Percentiles rank a stretch among this genome's conserved stretches.
phyloP scores from a whole-genome alignment of 2,888 invertebrate species.

The Argyresthia albistria region DNA sequence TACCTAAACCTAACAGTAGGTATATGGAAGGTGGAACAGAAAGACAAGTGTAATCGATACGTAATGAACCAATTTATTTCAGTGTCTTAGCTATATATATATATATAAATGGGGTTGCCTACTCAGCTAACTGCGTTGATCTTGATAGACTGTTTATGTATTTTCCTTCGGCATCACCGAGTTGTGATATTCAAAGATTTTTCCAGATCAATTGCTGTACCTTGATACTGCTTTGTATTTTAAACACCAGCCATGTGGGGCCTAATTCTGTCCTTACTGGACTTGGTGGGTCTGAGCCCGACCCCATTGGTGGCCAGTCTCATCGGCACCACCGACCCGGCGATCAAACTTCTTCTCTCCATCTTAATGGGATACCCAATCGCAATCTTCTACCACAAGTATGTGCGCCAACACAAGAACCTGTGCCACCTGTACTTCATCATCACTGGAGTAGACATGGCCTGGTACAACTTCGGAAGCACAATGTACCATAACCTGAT shows the following conservation, averaged over 20 bases:
- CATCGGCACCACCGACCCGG: constrained; percentile 76
- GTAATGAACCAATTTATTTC: no score
- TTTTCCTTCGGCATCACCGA: no score
- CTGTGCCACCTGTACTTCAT: constrained; percentile 84
- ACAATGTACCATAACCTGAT: constrained; percentile 83
- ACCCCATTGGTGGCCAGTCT: constrained; percentile 46
- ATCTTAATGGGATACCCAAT: constrained; percentile 73
- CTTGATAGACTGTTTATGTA: no score
- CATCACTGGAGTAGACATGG: constrained; percentile 79
- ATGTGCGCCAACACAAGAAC: constrained; percentile 24
- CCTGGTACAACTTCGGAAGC: constrained; percentile 88
- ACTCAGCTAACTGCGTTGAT: no score
- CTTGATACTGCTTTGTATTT: no score
- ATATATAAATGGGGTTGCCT: no score
- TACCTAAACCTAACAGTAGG: no score
- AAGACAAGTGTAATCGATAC: no score
- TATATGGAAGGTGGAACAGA: no score
- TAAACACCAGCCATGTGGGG: constrained; percentile 38
- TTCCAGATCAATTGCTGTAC: no score
- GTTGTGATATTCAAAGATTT: no score
- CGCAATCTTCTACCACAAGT: constrained; percentile 40
- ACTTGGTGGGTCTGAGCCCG: constrained; percentile 37
- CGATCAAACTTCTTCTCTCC: constrained; percentile 75
- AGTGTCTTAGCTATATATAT: no score
- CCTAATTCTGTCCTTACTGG: constrained; percentile 27